phyloP scores from a whole-genome alignment of 2,113 vertebrate genomes.

The Gallinago paraguaiae region DNA sequence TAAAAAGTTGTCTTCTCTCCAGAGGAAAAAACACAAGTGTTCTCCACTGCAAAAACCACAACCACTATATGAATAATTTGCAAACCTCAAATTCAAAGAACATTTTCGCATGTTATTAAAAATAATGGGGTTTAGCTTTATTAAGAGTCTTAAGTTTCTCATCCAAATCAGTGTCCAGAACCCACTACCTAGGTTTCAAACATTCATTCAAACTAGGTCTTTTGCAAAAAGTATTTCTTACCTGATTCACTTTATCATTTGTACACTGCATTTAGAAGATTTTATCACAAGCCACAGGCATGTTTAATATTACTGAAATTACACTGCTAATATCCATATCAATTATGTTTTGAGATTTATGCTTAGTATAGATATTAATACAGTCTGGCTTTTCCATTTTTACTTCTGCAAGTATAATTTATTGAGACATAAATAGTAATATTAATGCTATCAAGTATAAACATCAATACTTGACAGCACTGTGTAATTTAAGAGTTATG shows the following conservation, averaged over 20 bases:
- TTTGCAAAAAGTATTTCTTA: constrained; percentile 7
- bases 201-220: constrained; percentile 46
- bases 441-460: constrained; percentile 72
- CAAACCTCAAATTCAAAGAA: neutral
- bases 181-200: neutral
- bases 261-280: constrained; percentile 38
- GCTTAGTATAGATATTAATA: constrained; percentile 64
- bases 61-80: neutral
- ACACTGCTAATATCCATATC: constrained; percentile 63
- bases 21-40: neutral
- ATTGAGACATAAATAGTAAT: constrained; percentile 73
- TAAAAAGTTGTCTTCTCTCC: neutral
- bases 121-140: neutral
- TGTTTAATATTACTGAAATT: constrained; percentile 67
- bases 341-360: constrained; percentile 68
- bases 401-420: constrained; percentile 67
- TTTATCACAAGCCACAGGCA: constrained; percentile 15
- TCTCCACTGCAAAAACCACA: neutral
- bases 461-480: constrained; percentile 67
- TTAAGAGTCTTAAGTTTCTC: neutral
- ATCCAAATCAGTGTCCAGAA: neutral
- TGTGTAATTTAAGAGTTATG: constrained; percentile 64
- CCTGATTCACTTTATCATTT: constrained; percentile 27
- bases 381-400: constrained; percentile 58
- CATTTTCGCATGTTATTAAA: neutral